Percentiles rank a stretch among this genome's conserved stretches.
These are phyloP conservation scores for Tetrapedia diversipes DNA, from an alignment of 2,888 invertebrate species.

Conservation along the genomic window DNA sequence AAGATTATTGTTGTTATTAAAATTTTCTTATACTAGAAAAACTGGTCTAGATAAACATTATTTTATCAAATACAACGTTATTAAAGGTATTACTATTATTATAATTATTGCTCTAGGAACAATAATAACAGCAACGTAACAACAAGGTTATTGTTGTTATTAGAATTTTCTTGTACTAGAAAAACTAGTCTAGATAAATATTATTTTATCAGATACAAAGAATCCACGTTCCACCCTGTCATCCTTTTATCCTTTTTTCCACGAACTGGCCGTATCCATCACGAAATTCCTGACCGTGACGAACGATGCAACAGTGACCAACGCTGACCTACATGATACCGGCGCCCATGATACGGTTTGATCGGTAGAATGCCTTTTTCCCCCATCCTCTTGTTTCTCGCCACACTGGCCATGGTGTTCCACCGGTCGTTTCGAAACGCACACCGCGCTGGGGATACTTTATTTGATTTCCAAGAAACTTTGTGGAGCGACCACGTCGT, in stretches of 20 bases:
- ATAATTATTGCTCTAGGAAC: too few relatives aligned
- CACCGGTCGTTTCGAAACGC: slow-evolving; percentile 30
- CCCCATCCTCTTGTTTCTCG: neutral
- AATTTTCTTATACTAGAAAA: too few relatives aligned
- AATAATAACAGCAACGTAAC: too few relatives aligned
- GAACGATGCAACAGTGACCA: slow-evolving; percentile 32
- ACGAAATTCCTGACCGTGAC: slow-evolving; percentile 16
- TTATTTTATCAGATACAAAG: neutral
- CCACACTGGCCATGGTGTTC: neutral
- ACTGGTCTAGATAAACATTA: too few relatives aligned
- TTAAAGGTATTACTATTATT: too few relatives aligned
- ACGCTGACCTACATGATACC: slow-evolving; percentile 37
- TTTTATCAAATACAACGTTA: too few relatives aligned
- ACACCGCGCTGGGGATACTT: neutral
- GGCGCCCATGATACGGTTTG: slow-evolving; percentile 9
- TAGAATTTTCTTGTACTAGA: too few relatives aligned
- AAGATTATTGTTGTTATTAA: too few relatives aligned
- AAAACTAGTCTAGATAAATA: too few relatives aligned
- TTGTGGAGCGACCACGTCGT: neutral
- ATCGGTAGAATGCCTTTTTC: neutral
- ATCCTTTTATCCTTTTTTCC: neutral
- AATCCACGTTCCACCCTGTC: neutral
- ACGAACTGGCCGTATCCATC: slow-evolving; percentile 1
- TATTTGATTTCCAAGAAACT: slow-evolving; percentile 28
- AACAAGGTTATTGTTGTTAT: too few relatives aligned